Evolutionary conservation across 2,113 vertebrate genomes (phyloP), one percentile per base, ranked within the genome.

Genomic region (Oryzias curvinotus): DNA sequence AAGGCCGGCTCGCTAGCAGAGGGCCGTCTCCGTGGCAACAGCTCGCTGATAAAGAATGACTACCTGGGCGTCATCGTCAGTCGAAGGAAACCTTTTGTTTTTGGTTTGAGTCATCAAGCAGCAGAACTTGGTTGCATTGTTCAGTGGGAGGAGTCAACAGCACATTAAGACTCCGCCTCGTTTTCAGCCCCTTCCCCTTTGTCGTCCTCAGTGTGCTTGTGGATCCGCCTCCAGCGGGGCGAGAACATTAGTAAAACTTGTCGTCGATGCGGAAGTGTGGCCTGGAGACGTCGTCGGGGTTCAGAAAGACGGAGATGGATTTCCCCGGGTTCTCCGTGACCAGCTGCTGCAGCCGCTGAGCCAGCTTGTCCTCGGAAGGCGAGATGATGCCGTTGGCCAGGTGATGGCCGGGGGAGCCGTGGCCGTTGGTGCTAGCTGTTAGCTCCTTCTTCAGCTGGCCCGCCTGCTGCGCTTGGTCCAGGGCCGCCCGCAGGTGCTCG

Each of bases 241-340:
- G 21, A 5, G 25, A 14, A 5, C 6, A 5, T 93, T 73, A 93
- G 85, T 91, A 93, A 71, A 93, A 93, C 77, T 93, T 93, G 75
- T 93, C 92, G 0, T 93, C 92, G 45, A 93, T 93, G 72, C 92
- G 91, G 72, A 93, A 93, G 75, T 93, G 92, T 0, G 92, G 92
- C 66, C 91, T 70, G 21, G 87, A 91, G 69, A 93, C 92, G 3
- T 93, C 92, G 15, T 93, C 92, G 0, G 92, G 92, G 82, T 93
- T 93, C 43, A 93, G 92, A 84, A 93, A 93, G 69, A 93, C 92
- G 0, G 92, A 93, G 75, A 93, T 93, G 60, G 92, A 93, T 68
- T 93, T 93, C 49, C 92, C 92, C 1, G 91, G 92, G 74, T 93
- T 93, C 76, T 93, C 92, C 0, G 92, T 93, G n/a, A 93, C 92